Evolutionary conservation across 2,113 vertebrate genomes (phyloP).

Genomic region (Aythya baeri): DNA sequence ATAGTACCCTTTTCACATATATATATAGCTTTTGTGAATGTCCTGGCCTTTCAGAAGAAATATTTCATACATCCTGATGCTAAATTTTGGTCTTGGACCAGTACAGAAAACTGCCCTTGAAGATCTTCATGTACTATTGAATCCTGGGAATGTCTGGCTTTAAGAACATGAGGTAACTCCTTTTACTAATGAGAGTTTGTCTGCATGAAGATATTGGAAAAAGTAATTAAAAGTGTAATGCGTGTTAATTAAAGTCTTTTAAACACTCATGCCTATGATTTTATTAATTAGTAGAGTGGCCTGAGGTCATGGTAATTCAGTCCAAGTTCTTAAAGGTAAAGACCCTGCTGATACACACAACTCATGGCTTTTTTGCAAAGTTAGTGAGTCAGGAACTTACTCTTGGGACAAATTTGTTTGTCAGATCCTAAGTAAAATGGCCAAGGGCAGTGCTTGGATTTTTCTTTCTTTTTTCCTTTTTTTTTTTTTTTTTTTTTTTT

Average conservation of each 20-base stretch:
- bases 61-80: not conserved
- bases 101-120: not conserved
- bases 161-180: not conserved
- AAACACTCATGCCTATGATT: not conserved
- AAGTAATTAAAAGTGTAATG: constrained; percentile 19
- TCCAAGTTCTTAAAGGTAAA: not conserved
- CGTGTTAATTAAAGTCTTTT: not conserved
- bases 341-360: not conserved
- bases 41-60: not conserved
- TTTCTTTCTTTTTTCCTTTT: too few relatives aligned
- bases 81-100: not conserved
- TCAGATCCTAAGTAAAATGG: not conserved
- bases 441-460: not conserved
- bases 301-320: constrained; percentile 2
- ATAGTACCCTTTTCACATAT: not conserved
- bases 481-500: not conserved
- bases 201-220: not conserved
- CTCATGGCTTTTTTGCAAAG: not conserved
- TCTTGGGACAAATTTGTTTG: not conserved
- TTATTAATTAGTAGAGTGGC: not conserved
- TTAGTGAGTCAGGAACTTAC: not conserved
- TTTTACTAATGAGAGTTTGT: not conserved
- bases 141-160: not conserved
- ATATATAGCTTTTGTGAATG: not conserved
- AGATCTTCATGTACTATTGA: not conserved